Evolutionary conservation across 2,888 invertebrate genomes (phyloP).

Genomic region (Callyntrura guangdongensis): DNA sequence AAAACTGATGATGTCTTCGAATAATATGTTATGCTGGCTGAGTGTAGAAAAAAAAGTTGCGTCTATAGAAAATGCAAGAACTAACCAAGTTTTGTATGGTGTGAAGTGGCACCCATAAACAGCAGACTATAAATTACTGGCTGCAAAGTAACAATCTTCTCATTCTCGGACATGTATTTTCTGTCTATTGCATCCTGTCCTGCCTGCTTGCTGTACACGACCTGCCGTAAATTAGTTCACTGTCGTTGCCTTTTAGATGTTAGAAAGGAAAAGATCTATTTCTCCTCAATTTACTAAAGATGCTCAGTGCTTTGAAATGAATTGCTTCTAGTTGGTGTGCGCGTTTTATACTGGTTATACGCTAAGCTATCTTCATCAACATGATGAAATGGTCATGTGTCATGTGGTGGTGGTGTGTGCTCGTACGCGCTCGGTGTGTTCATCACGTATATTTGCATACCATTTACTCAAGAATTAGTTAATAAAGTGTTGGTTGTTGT

Average conservation of each 20-base stretch:
- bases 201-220: neutral
- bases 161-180: conserved; percentile 13
- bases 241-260: neutral
- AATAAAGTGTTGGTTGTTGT: neutral
- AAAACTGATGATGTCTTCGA: neutral
- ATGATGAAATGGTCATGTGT: conserved; percentile 27
- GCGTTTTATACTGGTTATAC: neutral
- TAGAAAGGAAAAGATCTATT: neutral
- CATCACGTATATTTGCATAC: conserved; percentile 35
- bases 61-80: no score
- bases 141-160: conserved; percentile 41
- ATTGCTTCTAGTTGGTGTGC: neutral
- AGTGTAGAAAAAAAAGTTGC: neutral
- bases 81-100: neutral
- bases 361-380: conserved; percentile 6
- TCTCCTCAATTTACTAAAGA: neutral
- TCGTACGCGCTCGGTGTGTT: neutral
- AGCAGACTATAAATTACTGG: conserved; percentile 49
- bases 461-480: conserved; percentile 15
- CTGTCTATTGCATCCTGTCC: conserved; percentile 28
- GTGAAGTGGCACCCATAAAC: conserved; percentile 34
- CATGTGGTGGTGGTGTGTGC: conserved; percentile 8
- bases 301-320: neutral
- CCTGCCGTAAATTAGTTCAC: conserved; percentile 38
- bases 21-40: neutral